Evolutionary conservation across 2,113 vertebrate genomes (phyloP).

Genomic region (Stomatorhinus ivindoensis): DNA sequence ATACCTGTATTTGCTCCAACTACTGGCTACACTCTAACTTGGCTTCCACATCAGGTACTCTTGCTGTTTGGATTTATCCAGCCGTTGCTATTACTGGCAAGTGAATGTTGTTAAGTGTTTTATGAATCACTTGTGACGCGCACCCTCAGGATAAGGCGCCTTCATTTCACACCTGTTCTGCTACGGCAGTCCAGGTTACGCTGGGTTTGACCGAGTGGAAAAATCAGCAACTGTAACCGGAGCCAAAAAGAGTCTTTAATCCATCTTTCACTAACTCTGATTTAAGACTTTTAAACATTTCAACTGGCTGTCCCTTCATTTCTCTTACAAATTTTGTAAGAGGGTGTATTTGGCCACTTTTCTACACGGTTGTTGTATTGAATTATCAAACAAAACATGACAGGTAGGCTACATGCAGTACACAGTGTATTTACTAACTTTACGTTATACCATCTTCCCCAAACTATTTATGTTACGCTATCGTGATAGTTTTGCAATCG

Average conservation of each 20-base stretch:
- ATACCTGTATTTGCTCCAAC: not conserved
- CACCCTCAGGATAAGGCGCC: not conserved
- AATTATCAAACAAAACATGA: not conserved
- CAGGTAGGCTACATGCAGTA: not conserved
- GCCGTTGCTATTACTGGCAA: not conserved
- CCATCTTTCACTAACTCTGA: not conserved
- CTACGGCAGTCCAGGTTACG: not conserved
- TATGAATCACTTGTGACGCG: constrained; percentile 2
- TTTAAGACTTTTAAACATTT: not conserved
- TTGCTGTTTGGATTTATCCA: not conserved
- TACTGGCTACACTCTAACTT: not conserved
- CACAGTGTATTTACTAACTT: not conserved
- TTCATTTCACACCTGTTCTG: constrained; percentile 3
- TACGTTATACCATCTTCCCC: not conserved
- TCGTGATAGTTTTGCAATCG: not conserved
- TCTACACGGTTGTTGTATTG: not conserved
- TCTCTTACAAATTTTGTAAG: not conserved
- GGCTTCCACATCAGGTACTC: not conserved
- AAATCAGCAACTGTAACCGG: not conserved
- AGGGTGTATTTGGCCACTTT: not conserved
- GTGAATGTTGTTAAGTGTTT: not conserved
- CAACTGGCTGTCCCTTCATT: not conserved
- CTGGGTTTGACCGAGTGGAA: not conserved
- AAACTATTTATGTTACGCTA: not conserved
- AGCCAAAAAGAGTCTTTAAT: constrained; percentile 1